Conservation (phyloP, 2,888 invertebrate genomes). For the Abrostola triplasia region DNA sequence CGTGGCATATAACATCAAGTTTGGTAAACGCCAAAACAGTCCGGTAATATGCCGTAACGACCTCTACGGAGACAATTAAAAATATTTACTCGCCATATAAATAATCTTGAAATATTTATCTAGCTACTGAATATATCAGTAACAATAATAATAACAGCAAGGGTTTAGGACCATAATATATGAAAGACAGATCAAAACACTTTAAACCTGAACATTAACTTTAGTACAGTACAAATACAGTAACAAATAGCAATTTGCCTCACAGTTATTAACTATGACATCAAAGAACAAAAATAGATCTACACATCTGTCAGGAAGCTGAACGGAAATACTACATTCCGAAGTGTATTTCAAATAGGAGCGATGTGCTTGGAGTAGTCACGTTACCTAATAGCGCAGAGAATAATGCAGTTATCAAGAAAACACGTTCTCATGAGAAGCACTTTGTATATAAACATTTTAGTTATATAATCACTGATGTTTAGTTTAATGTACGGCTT, state of each 20-base stretch:
- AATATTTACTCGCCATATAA: no score
- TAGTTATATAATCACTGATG: constrained; percentile 23
- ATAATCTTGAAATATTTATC: no score
- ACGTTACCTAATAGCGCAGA: constrained; percentile 45
- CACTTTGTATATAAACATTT: constrained; percentile 32
- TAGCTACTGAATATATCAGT: neutral
- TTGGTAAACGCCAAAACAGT: no score
- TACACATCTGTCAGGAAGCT: constrained; percentile 32
- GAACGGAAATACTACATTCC: constrained; percentile 33
- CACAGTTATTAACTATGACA: constrained; percentile 29
- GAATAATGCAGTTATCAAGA: constrained; percentile 48
- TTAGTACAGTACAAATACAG: constrained; percentile 17
- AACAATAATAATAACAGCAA: neutral
- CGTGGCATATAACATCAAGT: no score
- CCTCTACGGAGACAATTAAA: no score
- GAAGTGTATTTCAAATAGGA: constrained; percentile 28
- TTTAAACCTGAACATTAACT: neutral
- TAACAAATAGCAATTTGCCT: constrained; percentile 34
- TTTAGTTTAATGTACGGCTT: constrained; percentile 13
- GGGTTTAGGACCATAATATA: no score
- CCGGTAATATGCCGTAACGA: no score
- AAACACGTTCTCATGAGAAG: constrained; percentile 61
- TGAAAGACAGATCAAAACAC: no score
- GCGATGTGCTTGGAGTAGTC: constrained; percentile 19
- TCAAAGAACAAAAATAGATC: constrained; percentile 37